Evolutionary conservation across 2,113 vertebrate genomes (phyloP).

Genomic region (Nematolebias whitei): DNA sequence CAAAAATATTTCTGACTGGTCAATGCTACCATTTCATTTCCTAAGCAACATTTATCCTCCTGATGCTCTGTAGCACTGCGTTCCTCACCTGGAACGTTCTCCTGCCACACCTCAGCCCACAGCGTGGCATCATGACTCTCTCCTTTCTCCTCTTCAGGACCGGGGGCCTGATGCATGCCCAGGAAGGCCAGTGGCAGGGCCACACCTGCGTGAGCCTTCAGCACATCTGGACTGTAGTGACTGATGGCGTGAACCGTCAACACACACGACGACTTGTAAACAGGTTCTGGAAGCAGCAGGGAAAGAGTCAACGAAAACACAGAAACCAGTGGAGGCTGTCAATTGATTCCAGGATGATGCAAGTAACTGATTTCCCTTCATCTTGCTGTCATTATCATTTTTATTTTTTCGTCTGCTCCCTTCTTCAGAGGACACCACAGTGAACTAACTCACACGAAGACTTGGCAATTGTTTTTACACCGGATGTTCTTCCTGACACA

Average conservation of each 20-base stretch:
- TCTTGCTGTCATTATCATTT: too few relatives aligned
- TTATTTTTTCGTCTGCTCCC: too few relatives aligned
- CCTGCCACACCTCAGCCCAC: conserved; percentile 97
- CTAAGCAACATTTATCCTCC: not conserved
- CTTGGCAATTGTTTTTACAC: too few relatives aligned
- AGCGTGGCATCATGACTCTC: conserved; percentile 87
- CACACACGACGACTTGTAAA: conserved; percentile 89
- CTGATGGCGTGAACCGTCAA: conserved; percentile 92
- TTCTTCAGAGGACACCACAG: too few relatives aligned
- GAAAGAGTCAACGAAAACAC: not conserved
- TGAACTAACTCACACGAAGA: too few relatives aligned
- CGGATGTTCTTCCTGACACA: too few relatives aligned
- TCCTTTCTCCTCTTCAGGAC: conserved; percentile 87
- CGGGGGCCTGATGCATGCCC: conserved; percentile 93
- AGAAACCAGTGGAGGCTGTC: not conserved
- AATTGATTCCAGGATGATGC: not conserved
- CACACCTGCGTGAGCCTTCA: conserved; percentile 90
- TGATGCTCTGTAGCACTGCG: not conserved
- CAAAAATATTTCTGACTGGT: too few relatives aligned
- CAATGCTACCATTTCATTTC: not conserved
- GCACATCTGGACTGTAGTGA: conserved; percentile 93
- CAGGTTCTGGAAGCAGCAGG: conserved; percentile 77
- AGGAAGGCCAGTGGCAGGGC: conserved; percentile 93
- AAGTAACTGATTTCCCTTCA: too few relatives aligned
- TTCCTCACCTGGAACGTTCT: conserved; percentile 92